Conservation (phyloP, 2,113 vertebrate genomes). For the Hyla sarda region DNA sequence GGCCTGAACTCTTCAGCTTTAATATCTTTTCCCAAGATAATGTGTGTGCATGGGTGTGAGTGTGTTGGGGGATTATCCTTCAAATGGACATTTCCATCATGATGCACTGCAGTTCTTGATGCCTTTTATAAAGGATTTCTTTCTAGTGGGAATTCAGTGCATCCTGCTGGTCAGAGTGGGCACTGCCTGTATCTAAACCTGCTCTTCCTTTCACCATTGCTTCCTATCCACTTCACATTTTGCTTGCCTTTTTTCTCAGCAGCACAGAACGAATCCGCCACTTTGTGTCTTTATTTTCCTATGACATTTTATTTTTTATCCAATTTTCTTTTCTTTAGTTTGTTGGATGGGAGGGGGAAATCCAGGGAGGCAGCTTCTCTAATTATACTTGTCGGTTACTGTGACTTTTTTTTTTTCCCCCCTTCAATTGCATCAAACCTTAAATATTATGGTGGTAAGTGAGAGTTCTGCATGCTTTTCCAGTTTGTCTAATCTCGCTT, state of each 20-base stretch:
- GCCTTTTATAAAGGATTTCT: not conserved
- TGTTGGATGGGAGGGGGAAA: slow-evolving; percentile 69
- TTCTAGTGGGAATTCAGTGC: not conserved
- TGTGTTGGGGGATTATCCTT: slow-evolving; percentile 25
- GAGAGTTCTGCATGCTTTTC: slow-evolving; percentile 92
- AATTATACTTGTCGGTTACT: slow-evolving; percentile 86
- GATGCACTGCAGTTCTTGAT: slow-evolving; percentile 31
- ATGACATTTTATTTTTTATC: slow-evolving; percentile 22
- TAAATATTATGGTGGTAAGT: slow-evolving; percentile 96
- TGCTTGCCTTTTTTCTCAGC: slow-evolving; percentile 57
- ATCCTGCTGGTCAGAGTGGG: not conserved
- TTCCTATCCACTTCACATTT: slow-evolving; percentile 50
- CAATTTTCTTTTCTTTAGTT: slow-evolving; percentile 38
- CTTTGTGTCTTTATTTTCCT: slow-evolving; percentile 40
- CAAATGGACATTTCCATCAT: slow-evolving; percentile 17
- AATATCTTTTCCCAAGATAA: slow-evolving; percentile 9
- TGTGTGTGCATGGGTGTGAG: slow-evolving; percentile 39
- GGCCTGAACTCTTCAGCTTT: slow-evolving; percentile 41
- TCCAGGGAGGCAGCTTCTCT: slow-evolving; percentile 67
- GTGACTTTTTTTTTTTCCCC: slow-evolving; percentile 85
- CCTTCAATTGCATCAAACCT: slow-evolving; percentile 93
- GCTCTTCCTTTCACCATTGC: slow-evolving; percentile 52
- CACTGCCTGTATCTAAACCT: slow-evolving; percentile 26
- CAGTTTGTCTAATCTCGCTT: slow-evolving; percentile 89
- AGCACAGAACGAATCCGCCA: slow-evolving; percentile 44